Base-by-base conservation (phyloP, 2,113 vertebrate species). In the Oncorhynchus kisutch region DNA sequence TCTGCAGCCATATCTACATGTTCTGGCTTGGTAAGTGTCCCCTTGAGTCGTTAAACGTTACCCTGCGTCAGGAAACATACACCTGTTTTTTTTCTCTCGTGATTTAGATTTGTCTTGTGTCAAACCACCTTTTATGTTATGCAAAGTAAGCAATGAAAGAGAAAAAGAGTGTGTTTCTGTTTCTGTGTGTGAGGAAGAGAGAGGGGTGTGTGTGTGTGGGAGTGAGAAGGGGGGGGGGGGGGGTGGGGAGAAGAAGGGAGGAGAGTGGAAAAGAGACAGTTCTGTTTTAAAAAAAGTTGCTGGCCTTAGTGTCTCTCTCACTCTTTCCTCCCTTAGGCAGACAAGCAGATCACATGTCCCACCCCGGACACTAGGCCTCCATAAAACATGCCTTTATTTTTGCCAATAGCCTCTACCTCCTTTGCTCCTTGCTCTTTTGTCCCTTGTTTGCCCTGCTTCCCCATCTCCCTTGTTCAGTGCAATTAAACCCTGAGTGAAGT, bases 1-100 rank as follows among this genome's bases (percentile, higher is more conserved):
- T 96, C 94, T 0, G 96, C 96, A 45, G 98, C 98, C 31, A 90
- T 99, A 89, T 99, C 98, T 5, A 97, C 95, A 0, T 99, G 97
- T 88, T 90, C 93, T 29, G 98, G 98, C 86, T 94, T 99, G 95
- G 98, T 99, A 90, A 97, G 97, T 94, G 64, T 74, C 70, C 45
- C 22, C 1, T 39, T 0, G 20, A 0, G 20, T 25, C 13, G 2
- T 67, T 29, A 31, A 1, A 7, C 2, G 1, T 16, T 29, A 31
- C 6, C 9, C 13, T 67, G 3, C 9, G 9, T 12, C 62, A 25
- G 65, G 3, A 66, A 29, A 65, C 62, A 8, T 3, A 13, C 8
- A 11, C 25, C 27, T 11, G 4, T 67, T 27, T 16, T 51, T 13
- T 51, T 3, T 51, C 49, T 31, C 13, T 51, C 3, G 4, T 54